Evolutionary conservation across 2,113 vertebrate species (phyloP), one percentile per base, ranked within the genome.

Genomic region (Stomatorhinus ivindoensis): DNA sequence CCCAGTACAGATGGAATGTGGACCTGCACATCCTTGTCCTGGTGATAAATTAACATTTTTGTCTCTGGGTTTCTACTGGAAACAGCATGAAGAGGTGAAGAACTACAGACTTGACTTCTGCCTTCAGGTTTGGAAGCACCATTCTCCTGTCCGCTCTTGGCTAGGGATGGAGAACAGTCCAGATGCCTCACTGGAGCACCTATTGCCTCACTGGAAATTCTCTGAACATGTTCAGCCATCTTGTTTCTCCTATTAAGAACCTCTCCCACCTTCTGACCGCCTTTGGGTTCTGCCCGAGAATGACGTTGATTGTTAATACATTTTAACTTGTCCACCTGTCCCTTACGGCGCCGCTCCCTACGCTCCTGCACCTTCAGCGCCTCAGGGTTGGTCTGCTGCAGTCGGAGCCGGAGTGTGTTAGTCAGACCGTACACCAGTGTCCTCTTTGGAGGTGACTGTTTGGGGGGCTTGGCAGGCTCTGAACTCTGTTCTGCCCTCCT

Each of bases 401-500:
- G 91, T 61, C 97, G 96, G 11, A 99, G 93, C 84, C 95, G 94
- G 80, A 98, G 93, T 0, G 97, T 97, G 86, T 97, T 97, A 31
- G 97, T 98, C 84, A 97, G 93, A 10, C 97, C 97, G 13, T 95
- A 98, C 10, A 95, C 88, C 8, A 98, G 90, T 83, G 93, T 97
- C 73, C 92, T 96, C 86, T 90, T 94, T 0, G 91, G 91, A 86
- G 90, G 90, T 31, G 89, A 92, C 91, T 46, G 90, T 88, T 35
- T 87, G 17, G 51, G 91, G 88, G 90, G 91, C 27, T 80, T 94
- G 84, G 94, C 92, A 10, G 88, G 88, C 6, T 21, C 27, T 58
- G 82, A 27, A 87, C 87, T 55, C 92, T 93, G 89, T 87, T 87
- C 58, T 46, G 44, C 88, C 92, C 91, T 90, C 88, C 83, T 91